phyloP scores from a whole-genome alignment of 2,797 vertebrate genomes.

The Helostoma temminkii region DNA sequence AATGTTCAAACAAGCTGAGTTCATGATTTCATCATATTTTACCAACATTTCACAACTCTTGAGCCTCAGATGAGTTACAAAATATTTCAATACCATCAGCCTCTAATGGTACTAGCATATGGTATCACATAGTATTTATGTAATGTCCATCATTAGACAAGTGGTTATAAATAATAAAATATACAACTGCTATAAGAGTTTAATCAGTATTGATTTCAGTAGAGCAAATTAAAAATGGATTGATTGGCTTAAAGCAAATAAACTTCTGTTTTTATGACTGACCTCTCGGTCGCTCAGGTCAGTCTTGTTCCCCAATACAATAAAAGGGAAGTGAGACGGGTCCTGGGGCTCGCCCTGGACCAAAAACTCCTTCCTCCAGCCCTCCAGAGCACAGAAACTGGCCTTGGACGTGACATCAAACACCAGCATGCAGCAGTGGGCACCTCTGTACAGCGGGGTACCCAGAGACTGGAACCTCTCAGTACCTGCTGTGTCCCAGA shows the following conservation, averaged over 20 bases:
- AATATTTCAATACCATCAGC: not conserved
- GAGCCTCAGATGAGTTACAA: not conserved
- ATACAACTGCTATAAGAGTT: not conserved
- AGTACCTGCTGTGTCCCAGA: conserved; percentile 83
- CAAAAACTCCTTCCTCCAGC: conserved; percentile 81
- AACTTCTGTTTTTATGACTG: conserved; percentile 1
- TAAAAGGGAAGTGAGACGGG: conserved; percentile 73
- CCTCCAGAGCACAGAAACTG: conserved; percentile 75
- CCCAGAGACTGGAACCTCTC: conserved; percentile 83
- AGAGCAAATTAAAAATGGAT: not conserved
- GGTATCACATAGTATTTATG: no score
- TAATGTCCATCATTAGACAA: no score
- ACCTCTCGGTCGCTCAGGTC: conserved; percentile 72
- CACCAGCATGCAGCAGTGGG: conserved; percentile 82
- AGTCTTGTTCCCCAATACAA: conserved; percentile 81
- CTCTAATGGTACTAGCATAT: not conserved
- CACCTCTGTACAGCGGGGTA: conserved; percentile 71
- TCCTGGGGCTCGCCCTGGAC: conserved; percentile 71
- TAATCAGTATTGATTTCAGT: not conserved
- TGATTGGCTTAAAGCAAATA: not conserved
- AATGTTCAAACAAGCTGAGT: no score
- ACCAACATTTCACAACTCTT: not conserved
- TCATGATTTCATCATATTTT: not conserved
- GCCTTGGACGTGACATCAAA: conserved; percentile 78
- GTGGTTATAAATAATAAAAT: no score